A percentile compares a stretch with the other conserved stretches of the same genome.
phyloP scores from a whole-genome alignment of 2,888 invertebrate species.

The Eupithecia abbreviata region DNA sequence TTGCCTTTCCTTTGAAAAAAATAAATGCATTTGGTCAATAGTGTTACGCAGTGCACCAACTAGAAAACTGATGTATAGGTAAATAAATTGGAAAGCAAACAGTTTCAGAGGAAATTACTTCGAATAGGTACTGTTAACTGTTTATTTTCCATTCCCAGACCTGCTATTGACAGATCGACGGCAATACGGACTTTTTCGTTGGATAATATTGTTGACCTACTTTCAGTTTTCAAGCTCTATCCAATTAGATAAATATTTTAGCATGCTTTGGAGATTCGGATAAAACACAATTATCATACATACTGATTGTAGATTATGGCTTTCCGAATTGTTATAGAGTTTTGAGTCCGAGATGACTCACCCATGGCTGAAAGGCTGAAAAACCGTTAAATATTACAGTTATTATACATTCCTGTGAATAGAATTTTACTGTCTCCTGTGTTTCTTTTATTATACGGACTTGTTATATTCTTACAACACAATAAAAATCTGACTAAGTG shows the following conservation, averaged over 20 bases:
- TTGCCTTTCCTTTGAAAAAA: background rate
- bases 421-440: too few relatives aligned
- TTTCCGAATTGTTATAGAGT: background rate
- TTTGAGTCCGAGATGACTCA: too few relatives aligned
- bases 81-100: background rate
- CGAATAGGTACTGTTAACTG: background rate
- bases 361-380: too few relatives aligned
- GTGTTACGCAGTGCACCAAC: background rate
- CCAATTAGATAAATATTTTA: slow-evolving; percentile 6
- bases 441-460: too few relatives aligned
- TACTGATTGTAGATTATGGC: background rate
- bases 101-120: slow-evolving; percentile 4
- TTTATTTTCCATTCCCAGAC: slow-evolving; percentile 12
- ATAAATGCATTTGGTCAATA: background rate
- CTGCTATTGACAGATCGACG: slow-evolving; percentile 53
- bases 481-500: too few relatives aligned
- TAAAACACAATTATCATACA: background rate
- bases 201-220: slow-evolving; percentile 56
- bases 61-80: background rate
- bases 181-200: slow-evolving; percentile 50
- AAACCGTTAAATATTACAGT: too few relatives aligned
- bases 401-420: too few relatives aligned
- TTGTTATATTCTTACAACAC: too few relatives aligned
- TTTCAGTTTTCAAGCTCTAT: slow-evolving; percentile 37
- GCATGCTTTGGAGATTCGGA: background rate